A percentile compares a stretch with the other conserved stretches of the same genome.
These are phyloP conservation scores for Sebastes variabilis DNA, from an alignment of 2,797 vertebrate species.

Conservation along the genomic window DNA sequence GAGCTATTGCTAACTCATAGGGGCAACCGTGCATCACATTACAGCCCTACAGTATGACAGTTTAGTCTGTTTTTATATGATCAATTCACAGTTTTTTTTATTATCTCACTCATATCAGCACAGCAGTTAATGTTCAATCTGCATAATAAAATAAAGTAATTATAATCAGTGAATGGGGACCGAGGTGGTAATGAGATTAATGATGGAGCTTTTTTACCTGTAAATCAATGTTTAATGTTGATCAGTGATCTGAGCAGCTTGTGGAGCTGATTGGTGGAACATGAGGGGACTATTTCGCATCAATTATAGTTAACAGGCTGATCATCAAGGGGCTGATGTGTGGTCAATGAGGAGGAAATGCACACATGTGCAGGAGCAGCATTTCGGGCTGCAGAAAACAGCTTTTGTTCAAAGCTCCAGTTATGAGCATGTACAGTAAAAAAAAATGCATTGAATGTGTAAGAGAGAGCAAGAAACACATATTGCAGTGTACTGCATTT, in stretches of 20 bases:
- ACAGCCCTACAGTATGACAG: not conserved
- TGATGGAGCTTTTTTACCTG: conserved; percentile 10
- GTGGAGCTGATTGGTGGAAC: conserved; percentile 53
- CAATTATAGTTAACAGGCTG: conserved; percentile 51
- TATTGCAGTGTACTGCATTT: conserved; percentile 30
- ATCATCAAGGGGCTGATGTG: conserved; percentile 40
- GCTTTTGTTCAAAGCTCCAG: conserved; percentile 42
- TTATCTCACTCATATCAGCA: conserved; percentile 25
- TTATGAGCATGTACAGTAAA: conserved; percentile 20
- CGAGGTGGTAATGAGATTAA: conserved; percentile 33
- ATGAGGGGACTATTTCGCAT: conserved; percentile 58
- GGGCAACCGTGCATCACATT: not conserved
- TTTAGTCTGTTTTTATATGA: not conserved
- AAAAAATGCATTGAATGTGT: conserved; percentile 3
- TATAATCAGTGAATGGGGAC: conserved; percentile 11
- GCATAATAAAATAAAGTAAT: conserved; percentile 3
- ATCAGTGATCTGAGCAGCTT: conserved; percentile 45
- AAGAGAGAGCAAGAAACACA: conserved; percentile 2
- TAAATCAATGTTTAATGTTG: conserved; percentile 55
- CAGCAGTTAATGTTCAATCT: conserved; percentile 41
- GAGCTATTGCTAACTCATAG: too few species aligned
- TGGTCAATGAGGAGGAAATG: conserved; percentile 52
- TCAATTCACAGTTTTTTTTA: conserved; percentile 1
- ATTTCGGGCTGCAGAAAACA: conserved; percentile 7
- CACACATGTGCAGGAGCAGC: conserved; percentile 2